Evolutionary conservation across 1,140 invertebrate genomes (phyloP).

Genomic region (Neodiprion lecontei): DNA sequence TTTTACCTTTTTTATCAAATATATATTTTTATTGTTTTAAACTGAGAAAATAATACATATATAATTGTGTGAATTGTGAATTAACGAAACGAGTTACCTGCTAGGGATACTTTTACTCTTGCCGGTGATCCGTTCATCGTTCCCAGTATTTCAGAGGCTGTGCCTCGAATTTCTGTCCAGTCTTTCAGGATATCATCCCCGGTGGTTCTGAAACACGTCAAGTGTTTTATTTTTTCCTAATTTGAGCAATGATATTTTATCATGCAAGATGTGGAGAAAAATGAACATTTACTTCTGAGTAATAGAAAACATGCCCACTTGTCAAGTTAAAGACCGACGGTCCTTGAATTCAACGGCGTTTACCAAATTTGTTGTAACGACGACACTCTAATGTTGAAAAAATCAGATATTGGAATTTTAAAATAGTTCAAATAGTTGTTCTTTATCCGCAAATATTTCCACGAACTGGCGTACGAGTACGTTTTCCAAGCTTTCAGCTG

Average conservation of each 20-base stretch:
- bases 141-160: slow-evolving; percentile 75
- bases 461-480: too few relatives aligned
- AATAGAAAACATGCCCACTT: too few relatives aligned
- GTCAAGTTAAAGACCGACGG: too few relatives aligned
- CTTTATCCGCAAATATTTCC: too few relatives aligned
- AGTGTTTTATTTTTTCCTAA: neutral
- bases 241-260: neutral
- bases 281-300: too few relatives aligned
- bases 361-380: too few relatives aligned
- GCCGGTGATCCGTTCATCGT: slow-evolving; percentile 59
- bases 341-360: too few relatives aligned
- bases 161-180: slow-evolving; percentile 87
- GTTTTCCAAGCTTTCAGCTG: too few relatives aligned
- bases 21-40: neutral
- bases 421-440: too few relatives aligned
- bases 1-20: neutral
- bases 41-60: slow-evolving; percentile 21
- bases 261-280: too few relatives aligned
- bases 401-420: too few relatives aligned
- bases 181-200: slow-evolving; percentile 87
- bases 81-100: slow-evolving; percentile 65
- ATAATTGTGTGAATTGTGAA: neutral
- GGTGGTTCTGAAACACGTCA: slow-evolving; percentile 71
- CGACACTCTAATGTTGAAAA: too few relatives aligned
- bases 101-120: slow-evolving; percentile 74